A percentile compares a stretch with the other conserved stretches of the same genome.
phyloP scores from a whole-genome alignment of 2,888 invertebrate species.

The Lordiphosa fenestrarum region DNA sequence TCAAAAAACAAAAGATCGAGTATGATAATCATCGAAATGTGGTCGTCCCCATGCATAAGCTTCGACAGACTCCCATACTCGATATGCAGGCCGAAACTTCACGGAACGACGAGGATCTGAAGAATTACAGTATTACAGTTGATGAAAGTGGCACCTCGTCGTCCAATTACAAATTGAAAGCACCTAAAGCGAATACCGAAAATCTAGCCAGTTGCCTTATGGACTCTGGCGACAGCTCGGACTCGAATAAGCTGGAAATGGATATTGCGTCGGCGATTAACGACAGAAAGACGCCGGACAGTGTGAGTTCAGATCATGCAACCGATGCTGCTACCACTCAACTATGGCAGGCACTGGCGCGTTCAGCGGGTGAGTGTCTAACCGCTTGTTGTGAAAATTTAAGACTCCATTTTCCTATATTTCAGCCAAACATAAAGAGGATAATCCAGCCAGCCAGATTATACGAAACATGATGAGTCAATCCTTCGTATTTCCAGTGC shows the following conservation, averaged over 20 bases:
- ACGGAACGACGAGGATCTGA: slow-evolving; percentile 47
- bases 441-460: slow-evolving; percentile 88
- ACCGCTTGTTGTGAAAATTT: not conserved
- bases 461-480: slow-evolving; percentile 89
- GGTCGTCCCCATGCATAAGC: slow-evolving; percentile 37
- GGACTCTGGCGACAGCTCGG: slow-evolving; percentile 83
- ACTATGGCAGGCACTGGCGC: slow-evolving; percentile 80
- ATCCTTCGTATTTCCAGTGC: slow-evolving; percentile 86
- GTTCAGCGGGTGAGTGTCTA: slow-evolving; percentile 76
- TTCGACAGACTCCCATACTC: slow-evolving; percentile 55
- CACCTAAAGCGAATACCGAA: slow-evolving; percentile 38
- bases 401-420: not conserved
- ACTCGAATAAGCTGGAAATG: slow-evolving; percentile 79
- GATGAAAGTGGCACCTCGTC: slow-evolving; percentile 41
- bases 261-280: slow-evolving; percentile 54
- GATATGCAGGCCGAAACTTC: slow-evolving; percentile 46
- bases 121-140: slow-evolving; percentile 67
- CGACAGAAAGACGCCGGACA: slow-evolving; percentile 77
- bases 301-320: slow-evolving; percentile 78
- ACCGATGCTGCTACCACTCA: slow-evolving; percentile 80
- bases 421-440: slow-evolving; percentile 79
- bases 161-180: slow-evolving; percentile 41
- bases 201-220: slow-evolving; percentile 70
- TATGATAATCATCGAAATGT: slow-evolving; percentile 44
- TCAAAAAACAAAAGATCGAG: slow-evolving; percentile 66